These are phyloP conservation scores for Varecia variegata DNA, from an alignment of 2,797 vertebrate genomes.

Conservation along the genomic window DNA sequence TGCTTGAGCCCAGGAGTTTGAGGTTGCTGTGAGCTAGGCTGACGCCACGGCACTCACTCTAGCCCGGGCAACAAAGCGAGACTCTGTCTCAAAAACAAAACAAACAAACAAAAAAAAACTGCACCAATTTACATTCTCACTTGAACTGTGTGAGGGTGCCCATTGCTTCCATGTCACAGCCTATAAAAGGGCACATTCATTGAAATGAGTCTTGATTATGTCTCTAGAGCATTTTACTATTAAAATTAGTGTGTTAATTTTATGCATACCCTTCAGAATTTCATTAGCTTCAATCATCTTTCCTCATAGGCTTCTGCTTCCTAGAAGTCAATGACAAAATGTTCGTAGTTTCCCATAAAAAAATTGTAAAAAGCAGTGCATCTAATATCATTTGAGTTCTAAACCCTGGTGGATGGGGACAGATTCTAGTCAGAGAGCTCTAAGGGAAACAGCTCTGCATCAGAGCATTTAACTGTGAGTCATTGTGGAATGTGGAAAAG, in stretches of 20 bases:
- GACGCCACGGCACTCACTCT: no score
- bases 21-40: no score
- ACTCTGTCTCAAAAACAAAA: no score
- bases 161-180: background rate
- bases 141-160: background rate
- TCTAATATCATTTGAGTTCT: constrained; percentile 11
- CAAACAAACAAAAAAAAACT: background rate
- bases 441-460: background rate
- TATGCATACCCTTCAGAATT: constrained; percentile 16
- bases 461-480: constrained; percentile 20
- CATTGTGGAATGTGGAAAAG: background rate
- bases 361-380: background rate
- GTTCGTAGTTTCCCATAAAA: background rate
- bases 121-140: background rate
- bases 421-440: background rate
- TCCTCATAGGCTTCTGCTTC: background rate
- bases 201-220: background rate
- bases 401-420: background rate
- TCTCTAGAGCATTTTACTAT: background rate
- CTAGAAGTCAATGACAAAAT: constrained; percentile 25
- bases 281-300: background rate
- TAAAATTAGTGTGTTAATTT: background rate
- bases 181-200: background rate
- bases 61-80: no score
- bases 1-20: no score